Base-by-base conservation (phyloP, 2,797 vertebrate genomes). In the Leptatherina wallacei region DNA sequence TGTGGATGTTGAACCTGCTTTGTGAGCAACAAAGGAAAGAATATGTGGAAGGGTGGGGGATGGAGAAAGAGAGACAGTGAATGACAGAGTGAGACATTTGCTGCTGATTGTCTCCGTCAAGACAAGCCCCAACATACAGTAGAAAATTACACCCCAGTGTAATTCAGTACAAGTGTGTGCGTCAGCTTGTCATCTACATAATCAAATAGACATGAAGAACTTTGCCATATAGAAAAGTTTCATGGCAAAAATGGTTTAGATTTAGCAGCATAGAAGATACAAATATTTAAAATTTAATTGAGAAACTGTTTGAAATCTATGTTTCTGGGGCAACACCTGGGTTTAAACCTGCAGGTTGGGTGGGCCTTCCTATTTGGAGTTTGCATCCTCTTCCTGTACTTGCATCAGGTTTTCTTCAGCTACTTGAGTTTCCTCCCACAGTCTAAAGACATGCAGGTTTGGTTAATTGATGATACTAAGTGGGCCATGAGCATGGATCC, bases 1-100 rank as follows among this genome's bases (percentile, higher is more conserved):
- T 77, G 87, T 89, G 88, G 79, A 78, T 40, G 33, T 61, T 61
- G 16, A 89, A 84, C 76, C 78, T 79, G 77, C 52, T 78, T 69
- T 66, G 67, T 30, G 3, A 65, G 38, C 27, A 87, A 87, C 73
- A 81, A 81, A 86, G 69, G 57, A 59, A 29, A 70, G 27, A 68
- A 54, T 1, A 77, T 33, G 61, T 74, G 22, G 24, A 59, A 61
- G 58, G 62, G 59, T 24, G 62, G 65, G 22, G n/a, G 16, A 60
- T n/a, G 42, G 10, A n/a, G 7, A 47, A 22, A 54, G 10, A 14
- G 27, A 71, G 54, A 66, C 32, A 35, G 29, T 49, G 71, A 71
- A 40, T 61, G 71, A 82, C 54, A 61, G 55, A 68, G 29, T 14
- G 0, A 80, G 68, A 78, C 42, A 73, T 69, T 59, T 59, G n/a